phyloP scores from a whole-genome alignment of 2,113 vertebrate genomes.

The Urocolius indicus region DNA sequence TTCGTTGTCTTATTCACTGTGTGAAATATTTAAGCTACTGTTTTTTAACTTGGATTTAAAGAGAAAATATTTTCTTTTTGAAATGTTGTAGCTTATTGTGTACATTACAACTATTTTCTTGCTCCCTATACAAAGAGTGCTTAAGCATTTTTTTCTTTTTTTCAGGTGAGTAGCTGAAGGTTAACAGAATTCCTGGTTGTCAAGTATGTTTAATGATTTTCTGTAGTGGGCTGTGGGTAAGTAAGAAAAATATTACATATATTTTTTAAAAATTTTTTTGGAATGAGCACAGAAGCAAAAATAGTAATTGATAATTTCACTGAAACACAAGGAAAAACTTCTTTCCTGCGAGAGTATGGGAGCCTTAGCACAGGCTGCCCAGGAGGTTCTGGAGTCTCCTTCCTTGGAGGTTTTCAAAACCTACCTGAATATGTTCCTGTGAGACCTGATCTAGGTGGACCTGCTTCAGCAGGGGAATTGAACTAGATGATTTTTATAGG shows the following conservation, averaged over 20 bases:
- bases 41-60: neutral
- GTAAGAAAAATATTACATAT: conserved; percentile 44
- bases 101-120: accelerated
- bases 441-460: too few species aligned
- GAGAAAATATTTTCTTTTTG: neutral
- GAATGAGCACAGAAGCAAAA: neutral
- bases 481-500: too few species aligned
- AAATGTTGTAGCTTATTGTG: neutral
- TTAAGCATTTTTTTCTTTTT: neutral
- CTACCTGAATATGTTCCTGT: too few species aligned
- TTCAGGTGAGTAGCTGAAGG: conserved; percentile 82
- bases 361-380: too few species aligned
- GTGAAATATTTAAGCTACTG: neutral
- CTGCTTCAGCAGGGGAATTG: too few species aligned
- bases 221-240: conserved; percentile 72
- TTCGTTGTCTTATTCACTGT: neutral
- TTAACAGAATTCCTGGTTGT: conserved; percentile 63
- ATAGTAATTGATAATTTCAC: neutral
- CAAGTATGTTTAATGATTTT: conserved; percentile 49
- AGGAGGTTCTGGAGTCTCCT: too few species aligned
- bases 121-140: neutral
- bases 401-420: too few species aligned
- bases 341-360: too few species aligned
- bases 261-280: neutral
- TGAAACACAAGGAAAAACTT: too few species aligned